Evolutionary conservation across 2,888 invertebrate genomes (phyloP), one percentile per base, ranked within the genome.

Genomic region (Cyaniris semiargus): DNA sequence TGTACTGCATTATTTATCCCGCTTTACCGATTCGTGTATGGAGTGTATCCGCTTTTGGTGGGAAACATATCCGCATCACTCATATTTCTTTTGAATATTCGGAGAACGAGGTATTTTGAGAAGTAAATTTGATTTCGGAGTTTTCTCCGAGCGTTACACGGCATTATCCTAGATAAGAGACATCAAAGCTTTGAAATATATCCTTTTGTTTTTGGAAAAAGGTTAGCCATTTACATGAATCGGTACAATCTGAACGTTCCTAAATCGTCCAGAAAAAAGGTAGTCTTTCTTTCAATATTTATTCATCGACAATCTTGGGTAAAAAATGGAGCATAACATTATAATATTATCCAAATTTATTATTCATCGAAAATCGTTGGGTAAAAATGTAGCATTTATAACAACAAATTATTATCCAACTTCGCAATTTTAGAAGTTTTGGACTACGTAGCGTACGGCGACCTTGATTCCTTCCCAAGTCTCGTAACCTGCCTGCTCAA

Each of bases 381-480:
- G 21, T 60, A 4, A 60, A 60, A 60, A 8, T 6, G 7, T 7
- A n/a, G 56, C 56, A 56, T 18, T 18, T 48, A 48, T 6, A 34
- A 34, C 6, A 34, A 31, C 10, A 3, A 44, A 44, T 13, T 48
- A 15, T 48, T 48, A 53, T 18, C 18, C 4, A 18, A 5, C 18
- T 18, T 18, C 18, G 53, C 15, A 15, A 27, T 66, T 60, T 21
- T 15, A 74, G 48, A 27, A 74, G 5, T 71, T 76, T 76, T 76
- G 78, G 79, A 85, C 82, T 1, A 87, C 87, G 77, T 90, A 92
- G 75, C 90, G 84, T 1, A 94, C 95, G 77, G 92, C 94, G n/a
- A 89, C 89, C 81, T 94, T 94, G 53, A 95, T 89, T 1, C 94
- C 95, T 83, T 94, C 90, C 94, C 96, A 96, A 38, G 95, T 95